Evolutionary conservation across 2,797 vertebrate genomes (phyloP).

Genomic region (Ceryle rudis): DNA sequence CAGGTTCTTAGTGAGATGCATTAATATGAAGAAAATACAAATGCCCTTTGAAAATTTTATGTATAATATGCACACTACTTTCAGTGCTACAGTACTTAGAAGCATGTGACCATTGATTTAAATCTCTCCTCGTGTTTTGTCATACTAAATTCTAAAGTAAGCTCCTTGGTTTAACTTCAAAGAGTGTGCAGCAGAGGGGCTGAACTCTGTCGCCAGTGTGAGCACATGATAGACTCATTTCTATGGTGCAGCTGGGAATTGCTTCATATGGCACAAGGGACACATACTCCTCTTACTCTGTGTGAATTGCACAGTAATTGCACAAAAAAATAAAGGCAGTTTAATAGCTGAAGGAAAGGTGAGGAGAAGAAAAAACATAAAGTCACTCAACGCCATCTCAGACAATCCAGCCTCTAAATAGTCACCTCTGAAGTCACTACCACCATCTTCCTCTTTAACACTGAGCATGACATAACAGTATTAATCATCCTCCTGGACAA

Average conservation of each 20-base stretch:
- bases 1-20: not conserved
- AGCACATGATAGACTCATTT: not conserved
- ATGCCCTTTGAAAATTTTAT: not conserved
- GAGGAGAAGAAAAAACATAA: too few species aligned
- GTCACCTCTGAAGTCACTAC: not conserved
- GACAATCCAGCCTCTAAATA: not conserved
- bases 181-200: not conserved
- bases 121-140: not conserved
- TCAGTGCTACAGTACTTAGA: not conserved
- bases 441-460: not conserved
- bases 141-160: not conserved
- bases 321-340: not conserved
- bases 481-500: not conserved
- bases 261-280: not conserved
- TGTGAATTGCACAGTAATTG: not conserved
- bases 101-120: not conserved
- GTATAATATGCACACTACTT: not conserved
- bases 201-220: not conserved
- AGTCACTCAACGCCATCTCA: accelerated
- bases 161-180: not conserved
- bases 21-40: not conserved
- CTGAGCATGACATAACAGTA: not conserved
- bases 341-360: not conserved
- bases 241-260: not conserved
- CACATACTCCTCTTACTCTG: not conserved